phyloP scores from a whole-genome alignment of 1,140 invertebrate species.

The Lepidurus apus region DNA sequence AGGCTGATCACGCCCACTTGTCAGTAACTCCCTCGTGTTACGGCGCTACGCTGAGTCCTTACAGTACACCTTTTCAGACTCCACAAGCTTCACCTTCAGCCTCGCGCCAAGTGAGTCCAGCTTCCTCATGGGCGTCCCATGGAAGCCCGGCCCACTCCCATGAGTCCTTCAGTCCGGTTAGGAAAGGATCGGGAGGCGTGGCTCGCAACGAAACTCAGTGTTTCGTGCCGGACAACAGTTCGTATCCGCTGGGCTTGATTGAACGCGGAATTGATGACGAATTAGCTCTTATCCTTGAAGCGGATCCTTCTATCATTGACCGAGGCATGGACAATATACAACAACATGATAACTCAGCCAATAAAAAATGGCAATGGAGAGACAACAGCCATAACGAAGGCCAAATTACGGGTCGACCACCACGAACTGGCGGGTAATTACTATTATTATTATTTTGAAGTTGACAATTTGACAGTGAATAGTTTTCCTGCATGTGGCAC shows the following conservation, averaged over 20 bases:
- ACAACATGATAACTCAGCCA: constrained; percentile 22
- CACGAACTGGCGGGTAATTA: neutral
- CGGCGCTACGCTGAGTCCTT: constrained; percentile 17
- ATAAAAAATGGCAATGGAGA: constrained; percentile 7
- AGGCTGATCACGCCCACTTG: constrained; percentile 12
- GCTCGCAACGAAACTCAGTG: neutral
- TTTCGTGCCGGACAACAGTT: constrained; percentile 3
- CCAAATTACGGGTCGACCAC: constrained; percentile 25
- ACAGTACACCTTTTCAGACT: constrained; percentile 30
- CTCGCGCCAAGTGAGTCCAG: constrained; percentile 25
- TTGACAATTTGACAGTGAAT: neutral
- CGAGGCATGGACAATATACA: neutral
- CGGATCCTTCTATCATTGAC: constrained; percentile 58
- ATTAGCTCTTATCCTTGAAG: constrained; percentile 56
- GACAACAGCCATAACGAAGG: neutral
- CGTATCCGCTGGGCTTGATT: constrained; percentile 19
- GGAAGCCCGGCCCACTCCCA: constrained; percentile 28
- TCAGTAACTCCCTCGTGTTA: neutral
- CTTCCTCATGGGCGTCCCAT: constrained; percentile 26
- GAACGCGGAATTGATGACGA: constrained; percentile 56
- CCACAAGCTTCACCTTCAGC: constrained; percentile 29
- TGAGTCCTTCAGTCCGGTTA: neutral
- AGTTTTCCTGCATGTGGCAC: neutral
- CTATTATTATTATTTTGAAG: neutral
- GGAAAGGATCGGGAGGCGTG: neutral